Conservation (phyloP, 30 jellyfish, hydroid and myxozoan species). For the Hydractinia symbiolongicarpus region DNA sequence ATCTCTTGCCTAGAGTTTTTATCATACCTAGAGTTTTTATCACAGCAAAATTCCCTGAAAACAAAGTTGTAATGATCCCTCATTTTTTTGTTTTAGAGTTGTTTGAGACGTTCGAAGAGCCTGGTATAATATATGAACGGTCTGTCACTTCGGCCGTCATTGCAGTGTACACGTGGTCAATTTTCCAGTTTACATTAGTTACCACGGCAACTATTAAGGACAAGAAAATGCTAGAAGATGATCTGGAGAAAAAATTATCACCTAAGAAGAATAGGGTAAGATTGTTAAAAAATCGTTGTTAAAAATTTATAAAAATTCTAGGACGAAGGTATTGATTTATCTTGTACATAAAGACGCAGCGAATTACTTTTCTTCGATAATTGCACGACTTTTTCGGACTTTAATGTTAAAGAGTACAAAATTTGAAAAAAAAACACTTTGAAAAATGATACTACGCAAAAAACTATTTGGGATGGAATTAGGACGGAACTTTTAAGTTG, state of each 20-base stretch:
- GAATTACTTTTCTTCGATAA: no score
- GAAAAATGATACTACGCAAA: no score
- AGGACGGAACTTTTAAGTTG: no score
- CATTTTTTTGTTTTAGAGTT: background rate
- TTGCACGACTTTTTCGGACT: no score
- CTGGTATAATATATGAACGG: background rate
- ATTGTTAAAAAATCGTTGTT: background rate
- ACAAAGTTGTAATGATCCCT: background rate
- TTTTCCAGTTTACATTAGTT: slow-evolving; percentile 63
- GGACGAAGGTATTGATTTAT: background rate
- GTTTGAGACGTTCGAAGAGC: slow-evolving; percentile 32
- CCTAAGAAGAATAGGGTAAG: slow-evolving; percentile 13
- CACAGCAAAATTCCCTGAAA: background rate
- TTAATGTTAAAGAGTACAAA: no score
- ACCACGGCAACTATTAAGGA: slow-evolving; percentile 74
- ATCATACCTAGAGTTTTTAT: background rate
- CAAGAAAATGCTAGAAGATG: slow-evolving; percentile 28
- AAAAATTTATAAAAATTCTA: background rate
- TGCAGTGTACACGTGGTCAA: slow-evolving; percentile 73
- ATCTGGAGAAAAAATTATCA: slow-evolving; percentile 36
- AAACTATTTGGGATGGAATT: no score
- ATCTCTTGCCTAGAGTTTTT: background rate
- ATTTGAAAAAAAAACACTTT: no score
- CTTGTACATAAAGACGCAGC: background rate
- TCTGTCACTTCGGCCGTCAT: slow-evolving; percentile 57